Conservation (phyloP, 92 coral and sea anemone species). For the Plumapathes pennacea region DNA sequence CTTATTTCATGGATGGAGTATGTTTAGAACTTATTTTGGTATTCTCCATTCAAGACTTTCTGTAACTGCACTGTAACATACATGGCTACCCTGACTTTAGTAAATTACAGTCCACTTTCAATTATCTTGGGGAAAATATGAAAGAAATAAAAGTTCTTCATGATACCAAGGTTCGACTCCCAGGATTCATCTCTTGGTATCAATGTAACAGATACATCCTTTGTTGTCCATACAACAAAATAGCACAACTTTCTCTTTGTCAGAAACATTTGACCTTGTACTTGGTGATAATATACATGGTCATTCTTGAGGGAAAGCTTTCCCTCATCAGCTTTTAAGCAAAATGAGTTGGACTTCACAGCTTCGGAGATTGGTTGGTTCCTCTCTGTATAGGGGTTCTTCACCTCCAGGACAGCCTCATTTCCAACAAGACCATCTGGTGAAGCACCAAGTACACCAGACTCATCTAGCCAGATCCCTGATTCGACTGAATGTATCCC, state of each 20-base stretch:
- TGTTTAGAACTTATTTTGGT: too few species aligned
- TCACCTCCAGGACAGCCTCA: constrained; percentile 24
- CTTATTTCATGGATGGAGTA: too few species aligned
- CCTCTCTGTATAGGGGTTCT: constrained; percentile 29
- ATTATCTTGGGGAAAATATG: constrained; percentile 4
- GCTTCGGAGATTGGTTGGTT: constrained; percentile 20
- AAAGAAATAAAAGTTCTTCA: constrained; percentile 4
- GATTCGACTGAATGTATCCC: constrained; percentile 14
- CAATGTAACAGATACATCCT: constrained; percentile 11
- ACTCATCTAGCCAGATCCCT: constrained; percentile 30
- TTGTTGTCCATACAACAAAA: constrained; percentile 29
- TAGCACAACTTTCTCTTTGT: constrained; percentile 9
- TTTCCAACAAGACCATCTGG: constrained; percentile 35
- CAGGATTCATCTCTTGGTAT: constrained; percentile 16
- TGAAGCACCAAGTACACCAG: constrained; percentile 43
- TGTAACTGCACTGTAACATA: too few species aligned
- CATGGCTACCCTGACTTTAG: too few species aligned
- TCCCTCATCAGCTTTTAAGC: constrained; percentile 12
- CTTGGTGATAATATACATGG: constrained; percentile 40
- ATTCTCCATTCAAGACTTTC: too few species aligned
- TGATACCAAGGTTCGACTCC: constrained; percentile 2
- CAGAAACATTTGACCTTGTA: constrained; percentile 33
- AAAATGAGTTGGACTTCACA: constrained; percentile 1
- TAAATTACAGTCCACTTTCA: constrained; percentile 17
- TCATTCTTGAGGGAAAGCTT: constrained; percentile 6